Evolutionary conservation across 53 echinoderm and acorn worm genomes (phyloP), one percentile per base, ranked within the genome.

Genomic region (Stichopus horrens): DNA sequence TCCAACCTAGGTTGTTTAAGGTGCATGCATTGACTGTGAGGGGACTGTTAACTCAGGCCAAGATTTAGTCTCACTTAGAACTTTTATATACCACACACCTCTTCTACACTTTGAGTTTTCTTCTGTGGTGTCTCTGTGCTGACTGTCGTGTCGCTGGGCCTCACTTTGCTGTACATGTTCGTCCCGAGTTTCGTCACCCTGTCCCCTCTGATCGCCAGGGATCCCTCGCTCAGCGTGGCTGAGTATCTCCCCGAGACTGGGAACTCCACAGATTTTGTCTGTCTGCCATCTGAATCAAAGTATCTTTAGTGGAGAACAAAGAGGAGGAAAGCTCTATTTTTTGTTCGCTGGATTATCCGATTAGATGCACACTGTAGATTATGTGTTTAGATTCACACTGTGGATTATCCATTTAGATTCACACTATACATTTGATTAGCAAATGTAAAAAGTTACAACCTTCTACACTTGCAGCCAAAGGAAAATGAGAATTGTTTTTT

Each of bases 131-230:
- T 77, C 53, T 90, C 92, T 14, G 79, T 89, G 88, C 91, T 91
- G 74, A 96, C 93, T 37, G 94, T 92, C 0, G 98, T 96, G 22
- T 97, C 98, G 16, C 91, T 89, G 14, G 98, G 95, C 55, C 95
- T 81, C 4, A 90, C 90, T 23, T 92, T 88, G 86, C 85, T 95
- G 94, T 97, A 97, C 98, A 97, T 97, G 88, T 97, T 97, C 68
- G 92, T 95, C 7, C 98, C 98, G 9, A 97, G 93, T 74, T 93
- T 95, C 23, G 92, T 91, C 68, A 97, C 90, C 83, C 98, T 57
- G 77, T 97, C 94, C 4, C 94, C 98, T 67, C 90, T 92, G n/a
- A 89, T 20, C 0, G 94, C 94, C 52, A 91, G 88, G 9, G 95
- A 95, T 14, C 98, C 98, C 52, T 97, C 98, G 58, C 83, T 94